Conservation (phyloP, 2,888 invertebrate genomes). For the Pemphredon lugubris region DNA sequence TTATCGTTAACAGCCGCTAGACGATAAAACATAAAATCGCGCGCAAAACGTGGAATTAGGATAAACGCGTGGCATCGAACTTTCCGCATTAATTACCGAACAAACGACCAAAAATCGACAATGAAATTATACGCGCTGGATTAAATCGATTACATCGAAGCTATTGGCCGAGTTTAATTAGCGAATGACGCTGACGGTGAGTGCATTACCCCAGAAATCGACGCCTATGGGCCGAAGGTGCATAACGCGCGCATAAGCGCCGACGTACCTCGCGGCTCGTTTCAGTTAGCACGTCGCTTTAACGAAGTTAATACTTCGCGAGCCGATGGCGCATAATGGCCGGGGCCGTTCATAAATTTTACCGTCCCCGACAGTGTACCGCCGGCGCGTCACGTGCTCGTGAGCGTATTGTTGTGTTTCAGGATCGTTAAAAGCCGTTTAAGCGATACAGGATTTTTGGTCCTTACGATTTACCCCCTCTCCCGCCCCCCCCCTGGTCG, state of each 20-base stretch:
- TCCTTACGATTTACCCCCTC: too few species aligned
- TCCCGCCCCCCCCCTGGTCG: too few species aligned
- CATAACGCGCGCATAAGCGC: slow-evolving; percentile 8
- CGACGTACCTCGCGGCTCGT: slow-evolving; percentile 34
- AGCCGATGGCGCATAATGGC: slow-evolving; percentile 48
- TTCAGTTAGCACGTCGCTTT: slow-evolving; percentile 54
- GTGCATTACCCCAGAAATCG: slow-evolving; percentile 14
- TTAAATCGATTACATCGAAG: too few species aligned
- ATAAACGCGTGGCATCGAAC: too few species aligned
- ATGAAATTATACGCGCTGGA: too few species aligned
- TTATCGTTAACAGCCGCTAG: too few species aligned
- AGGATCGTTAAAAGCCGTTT: too few species aligned
- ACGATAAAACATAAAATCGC: too few species aligned
- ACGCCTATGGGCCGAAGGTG: slow-evolving; percentile 13
- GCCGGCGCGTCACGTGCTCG: slow-evolving; percentile 2
- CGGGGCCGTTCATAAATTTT: slow-evolving; percentile 57
- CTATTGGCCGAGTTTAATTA: slow-evolving; percentile 1
- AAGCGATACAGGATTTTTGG: too few species aligned
- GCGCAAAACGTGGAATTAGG: too few species aligned
- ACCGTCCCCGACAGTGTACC: slow-evolving; percentile 23
- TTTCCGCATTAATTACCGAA: too few species aligned
- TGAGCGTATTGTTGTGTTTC: slow-evolving; percentile 13
- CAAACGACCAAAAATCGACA: too few species aligned
- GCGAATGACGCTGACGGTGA: background rate
- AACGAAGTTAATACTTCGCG: slow-evolving; percentile 58